Base-by-base conservation (phyloP, 1,140 invertebrate genomes). In the Bombyx mandarina region DNA sequence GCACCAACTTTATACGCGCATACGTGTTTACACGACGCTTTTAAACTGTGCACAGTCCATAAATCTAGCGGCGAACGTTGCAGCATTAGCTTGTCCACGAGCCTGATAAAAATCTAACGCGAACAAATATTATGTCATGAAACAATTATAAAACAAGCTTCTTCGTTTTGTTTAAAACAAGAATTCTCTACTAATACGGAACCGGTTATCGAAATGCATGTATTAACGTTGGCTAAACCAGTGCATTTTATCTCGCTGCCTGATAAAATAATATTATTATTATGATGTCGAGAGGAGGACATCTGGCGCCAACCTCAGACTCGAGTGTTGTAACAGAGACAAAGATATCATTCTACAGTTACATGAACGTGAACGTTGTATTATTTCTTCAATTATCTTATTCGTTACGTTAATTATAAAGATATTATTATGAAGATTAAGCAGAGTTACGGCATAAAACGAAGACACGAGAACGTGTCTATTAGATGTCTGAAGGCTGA, bases 161-260 rank as follows among this genome's bases (percentile, higher is more conserved):
- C 53, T 50, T 56, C 26, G 5, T 42, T 43, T 35, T 35, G 26
- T 35, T 35, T 35, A 35, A 35, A 35, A 35, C 26, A 1, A 35
- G 26, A 35, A 1, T 5, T 35, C 47, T 59, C 46, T 61, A 51
- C 49, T 53, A 45, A 57, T 55, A n/a, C 43, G 59, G 42, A 65
- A 62, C 60, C 60, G 61, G 68, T 69, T 73, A 69, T 73, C 67
- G 42, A 61, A 67, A 70, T 58, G 66, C 67, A 62, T 62, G 62
- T 65, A 63, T 60, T 57, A 61, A 67, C 63, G 56, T 52, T 26
- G 58, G 61, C 64, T 60, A 55, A 68, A 67, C 60, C 66, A 66
- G 56, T 64, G 63, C 66, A 56, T 69, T 69, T 71, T 70, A 74
- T 77, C 67, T 74, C 56, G 45, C 60, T 26, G 54, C 44, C 63